Evolutionary conservation across 2,888 invertebrate genomes (phyloP).

Genomic region (Cylloceria caligata): DNA sequence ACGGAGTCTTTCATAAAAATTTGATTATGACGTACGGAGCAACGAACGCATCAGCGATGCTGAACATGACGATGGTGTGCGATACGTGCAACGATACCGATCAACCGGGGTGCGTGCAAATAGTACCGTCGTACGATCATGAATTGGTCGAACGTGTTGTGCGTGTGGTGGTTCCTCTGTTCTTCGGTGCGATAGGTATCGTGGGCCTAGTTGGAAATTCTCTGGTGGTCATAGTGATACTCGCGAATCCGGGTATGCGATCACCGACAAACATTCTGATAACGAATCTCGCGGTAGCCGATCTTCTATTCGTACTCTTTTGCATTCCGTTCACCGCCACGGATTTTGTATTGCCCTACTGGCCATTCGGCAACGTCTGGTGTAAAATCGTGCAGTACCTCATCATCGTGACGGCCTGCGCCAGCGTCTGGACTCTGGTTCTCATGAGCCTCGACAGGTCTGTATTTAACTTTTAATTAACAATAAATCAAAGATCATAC

Average conservation of each 20-base stretch:
- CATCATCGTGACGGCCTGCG: slow-evolving; percentile 96
- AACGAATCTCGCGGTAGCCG: slow-evolving; percentile 95
- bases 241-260: slow-evolving; percentile 95
- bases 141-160: slow-evolving; percentile 87
- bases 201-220: slow-evolving; percentile 96
- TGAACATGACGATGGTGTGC: slow-evolving; percentile 56
- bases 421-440: slow-evolving; percentile 96
- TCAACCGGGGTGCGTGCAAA: slow-evolving; percentile 68
- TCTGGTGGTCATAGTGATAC: slow-evolving; percentile 94
- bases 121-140: slow-evolving; percentile 74
- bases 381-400: slow-evolving; percentile 96
- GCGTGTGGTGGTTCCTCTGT: slow-evolving; percentile 90
- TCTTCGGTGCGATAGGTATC: slow-evolving; percentile 94
- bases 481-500: background rate
- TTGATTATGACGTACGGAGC: slow-evolving; percentile 56
- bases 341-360: slow-evolving; percentile 93
- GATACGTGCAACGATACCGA: slow-evolving; percentile 46
- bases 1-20: slow-evolving; percentile 56
- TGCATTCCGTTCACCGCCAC: slow-evolving; percentile 98
- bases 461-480: slow-evolving; percentile 55
- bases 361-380: slow-evolving; percentile 96
- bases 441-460: slow-evolving; percentile 95
- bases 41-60: slow-evolving; percentile 38
- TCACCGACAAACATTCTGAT: slow-evolving; percentile 97
- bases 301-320: slow-evolving; percentile 95